Evolutionary conservation across 2,888 invertebrate species (phyloP), one percentile per base, ranked within the genome.

Genomic region (Spodoptera exigua): DNA sequence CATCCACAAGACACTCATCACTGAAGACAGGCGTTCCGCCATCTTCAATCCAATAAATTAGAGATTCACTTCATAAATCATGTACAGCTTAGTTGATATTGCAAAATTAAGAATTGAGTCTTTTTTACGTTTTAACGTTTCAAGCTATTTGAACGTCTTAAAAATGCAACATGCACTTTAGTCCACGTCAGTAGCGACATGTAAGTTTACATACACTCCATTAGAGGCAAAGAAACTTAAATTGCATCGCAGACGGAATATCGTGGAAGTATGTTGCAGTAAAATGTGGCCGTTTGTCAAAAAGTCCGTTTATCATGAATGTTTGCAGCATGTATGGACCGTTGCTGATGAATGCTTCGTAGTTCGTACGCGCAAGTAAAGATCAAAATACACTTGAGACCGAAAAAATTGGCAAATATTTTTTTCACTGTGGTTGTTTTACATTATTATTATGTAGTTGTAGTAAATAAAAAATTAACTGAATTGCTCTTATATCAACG

Each of bases 381-480:
- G 53, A 77, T 76, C 44, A 41, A 70, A 61, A 53, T 76, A 74
- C 74, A 75, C 67, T 46, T 57, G 2, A 37, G 51, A 44, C 9
- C 77, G 57, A 5, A 67, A 67, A 58, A 56, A 63, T 14, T 16
- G 47, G 45, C 13, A 11, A 13, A 43, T 14, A 13, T 21, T 27
- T 7, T 1, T 53, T 37, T 39, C n/a, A 34, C 16, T 11, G 27
- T 9, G 34, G 39, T 35, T 16, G 17, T 16, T 27, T 11, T 4
- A 9, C 9, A n/a, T 9, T 7, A 5, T 13, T 3, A 3, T 7
- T 34, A 36, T 58, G 60, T 35, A 36, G 13, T 35, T 9, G 10
- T n/a, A n/a, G n/a, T n/a, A n/a, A n/a, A n/a, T n/a, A n/a, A n/a
- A n/a, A n/a, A n/a, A n/a, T n/a, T n/a, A n/a, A n/a, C n/a, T n/a